Evolutionary conservation across 1,140 invertebrate genomes (phyloP), one percentile per base, ranked within the genome.

Genomic region (Planococcus citri): DNA sequence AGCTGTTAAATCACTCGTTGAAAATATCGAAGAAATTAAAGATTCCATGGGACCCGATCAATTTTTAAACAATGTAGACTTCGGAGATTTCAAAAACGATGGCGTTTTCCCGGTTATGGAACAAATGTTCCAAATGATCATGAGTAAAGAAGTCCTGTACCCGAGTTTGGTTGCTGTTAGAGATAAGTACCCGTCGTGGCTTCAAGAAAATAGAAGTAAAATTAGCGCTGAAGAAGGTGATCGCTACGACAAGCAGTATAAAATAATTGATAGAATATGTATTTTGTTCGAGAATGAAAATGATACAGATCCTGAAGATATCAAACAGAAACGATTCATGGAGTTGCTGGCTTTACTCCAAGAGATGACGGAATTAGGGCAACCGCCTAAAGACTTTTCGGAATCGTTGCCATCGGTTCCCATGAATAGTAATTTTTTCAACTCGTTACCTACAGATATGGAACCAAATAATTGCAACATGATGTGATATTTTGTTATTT

Each of bases 11-110:
- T 64, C 60, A 9, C 25, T 64, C 2, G 60, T 64, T 9, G 60
- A 64, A 25, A 64, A 64, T 64, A 64, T 64, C 25, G 60, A 64
- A 27, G 60, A 64, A 64, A 64, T 64, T 10, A 64, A 64, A 64
- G 60, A 64, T 64, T 24, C 60, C 9, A 64, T 64, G 21, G 10
- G 10, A 6, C 3, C 21, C 4, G 60, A 64, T 12, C 22, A 64
- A 14, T 25, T 64, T 25, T 20, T 9, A 6, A 64, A 20, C 24
- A 27, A 64, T 27, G 3, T 64, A 24, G 25, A 64, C 17, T 64
- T 64, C 21, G 25, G 25, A 25, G 60, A 64, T 64, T 64, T 64
- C 22, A 64, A 25, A 64, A 64, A 27, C 25, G 60, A 64, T 4
- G 60, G 22, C 1, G 25, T 64, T 10, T 64, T 64, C 17, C 60